Base-by-base conservation (phyloP, 2,113 vertebrate genomes). In the Dipodomys stephensi region DNA sequence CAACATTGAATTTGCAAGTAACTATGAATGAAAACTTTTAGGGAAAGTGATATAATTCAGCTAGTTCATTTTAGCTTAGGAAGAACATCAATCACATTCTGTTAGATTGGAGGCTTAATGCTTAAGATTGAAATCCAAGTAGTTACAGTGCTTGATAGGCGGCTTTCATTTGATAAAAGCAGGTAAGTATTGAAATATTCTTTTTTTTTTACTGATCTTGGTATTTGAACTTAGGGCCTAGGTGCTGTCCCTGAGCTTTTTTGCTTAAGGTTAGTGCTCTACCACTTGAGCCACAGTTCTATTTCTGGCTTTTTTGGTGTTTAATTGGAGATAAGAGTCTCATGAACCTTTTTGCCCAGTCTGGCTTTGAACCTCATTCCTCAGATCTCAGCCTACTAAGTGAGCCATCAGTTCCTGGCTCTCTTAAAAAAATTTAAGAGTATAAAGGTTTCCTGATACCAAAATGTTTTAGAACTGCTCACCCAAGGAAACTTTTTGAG, bases 401-500 rank as follows among this genome's bases (percentile, higher is more conserved):
- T 57, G 53, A 57, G 53, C 53, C 15, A 57, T 13, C 53, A 57
- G 6, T 82, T 27, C 73, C 12, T 81, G 39, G 30, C 9, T 25
- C 88, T 60, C 62, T 74, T 64, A 46, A 19, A 82, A 67, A 18
- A 81, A 91, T 92, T 95, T 79, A 72, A 60, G 44, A 71, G 1
- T 88, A 2, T 86, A 76, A 90, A 76, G 15, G 2, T 23, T 92
- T 95, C 39, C 19, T 83, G 27, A 87, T 8, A 39, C 46, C 9
- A 88, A 88, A 88, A 25, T 57, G 1, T 44, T 96, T 92, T 78
- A 62, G 18, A 92, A 67, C 30, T 88, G 30, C 44, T 94, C n/a
- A 57, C 44, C 2, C 76, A 92, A 68, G 57, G 39, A 92, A 73
- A 73, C 10, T 35, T 96, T 86, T 85, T 93, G 81, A 0, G 94